Conservation (phyloP, 2,113 vertebrate genomes). For the Thamnophis sirtalis region DNA sequence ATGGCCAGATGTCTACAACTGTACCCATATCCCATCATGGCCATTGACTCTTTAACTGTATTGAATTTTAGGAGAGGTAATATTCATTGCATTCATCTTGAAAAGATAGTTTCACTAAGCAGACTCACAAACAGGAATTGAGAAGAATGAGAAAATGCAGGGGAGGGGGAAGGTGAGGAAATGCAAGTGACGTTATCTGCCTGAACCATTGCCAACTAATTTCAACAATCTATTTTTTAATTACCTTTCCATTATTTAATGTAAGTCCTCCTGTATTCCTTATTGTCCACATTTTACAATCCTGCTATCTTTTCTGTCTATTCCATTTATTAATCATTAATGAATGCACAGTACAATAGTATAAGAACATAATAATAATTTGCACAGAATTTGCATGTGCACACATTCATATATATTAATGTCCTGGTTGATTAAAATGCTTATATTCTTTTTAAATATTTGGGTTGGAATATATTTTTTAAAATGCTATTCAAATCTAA, state of each 20-base stretch:
- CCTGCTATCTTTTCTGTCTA: not conserved
- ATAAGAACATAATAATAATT: not conserved
- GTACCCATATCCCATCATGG: not conserved
- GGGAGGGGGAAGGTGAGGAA: no score
- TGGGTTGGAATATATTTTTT: not conserved
- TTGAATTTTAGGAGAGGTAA: not conserved
- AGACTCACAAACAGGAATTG: not conserved
- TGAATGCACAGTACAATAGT: not conserved
- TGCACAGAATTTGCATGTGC: not conserved
- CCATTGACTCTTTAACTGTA: not conserved
- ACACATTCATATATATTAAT: not conserved
- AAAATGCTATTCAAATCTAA: not conserved
- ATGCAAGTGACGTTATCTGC: not conserved
- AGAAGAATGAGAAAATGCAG: no score
- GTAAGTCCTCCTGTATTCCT: not conserved
- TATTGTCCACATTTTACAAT: not conserved
- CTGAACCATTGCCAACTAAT: not conserved
- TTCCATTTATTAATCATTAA: not conserved
- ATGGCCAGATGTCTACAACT: not conserved
- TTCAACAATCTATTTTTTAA: not conserved
- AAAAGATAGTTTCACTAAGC: not conserved
- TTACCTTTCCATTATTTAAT: not conserved
- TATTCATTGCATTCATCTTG: not conserved
- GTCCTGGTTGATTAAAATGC: not conserved
- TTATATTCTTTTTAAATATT: not conserved